Evolutionary conservation across 1,140 invertebrate genomes (phyloP).

Genomic region (Megalonaias nervosa): DNA sequence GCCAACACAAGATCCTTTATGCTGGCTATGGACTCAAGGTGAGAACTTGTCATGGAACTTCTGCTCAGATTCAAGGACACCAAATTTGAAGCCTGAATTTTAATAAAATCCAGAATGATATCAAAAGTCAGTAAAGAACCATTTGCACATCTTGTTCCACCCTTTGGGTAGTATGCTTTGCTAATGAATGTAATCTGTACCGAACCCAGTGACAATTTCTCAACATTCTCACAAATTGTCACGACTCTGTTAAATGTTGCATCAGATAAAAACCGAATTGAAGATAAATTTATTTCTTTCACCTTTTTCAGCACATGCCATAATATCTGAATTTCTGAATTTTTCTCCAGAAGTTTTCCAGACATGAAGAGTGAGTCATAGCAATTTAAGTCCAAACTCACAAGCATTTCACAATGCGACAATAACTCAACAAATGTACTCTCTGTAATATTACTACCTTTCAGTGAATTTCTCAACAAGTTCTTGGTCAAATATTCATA

Average conservation of each 20-base stretch:
- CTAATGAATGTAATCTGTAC: slow-evolving; percentile 81
- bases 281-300: slow-evolving; percentile 76
- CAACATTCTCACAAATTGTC: slow-evolving; percentile 75
- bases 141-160: slow-evolving; percentile 73
- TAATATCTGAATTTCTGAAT: slow-evolving; percentile 73
- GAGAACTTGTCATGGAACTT: slow-evolving; percentile 78
- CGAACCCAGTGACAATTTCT: slow-evolving; percentile 77
- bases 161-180: slow-evolving; percentile 75
- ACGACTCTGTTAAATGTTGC: slow-evolving; percentile 79
- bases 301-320: slow-evolving; percentile 75
- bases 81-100: slow-evolving; percentile 73
- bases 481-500: slow-evolving; percentile 54
- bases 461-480: slow-evolving; percentile 57
- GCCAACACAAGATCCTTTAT: slow-evolving; percentile 74
- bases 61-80: slow-evolving; percentile 78
- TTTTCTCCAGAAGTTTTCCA: slow-evolving; percentile 78
- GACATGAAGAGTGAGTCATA: slow-evolving; percentile 83
- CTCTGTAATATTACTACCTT: slow-evolving; percentile 61
- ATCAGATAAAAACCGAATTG: slow-evolving; percentile 82
- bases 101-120: slow-evolving; percentile 77
- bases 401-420: slow-evolving; percentile 70
- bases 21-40: slow-evolving; percentile 75
- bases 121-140: slow-evolving; percentile 81
- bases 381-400: slow-evolving; percentile 75
- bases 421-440: slow-evolving; percentile 57